Conservation (phyloP, 1,140 invertebrate genomes). For the Drosophila erecta region DNA sequence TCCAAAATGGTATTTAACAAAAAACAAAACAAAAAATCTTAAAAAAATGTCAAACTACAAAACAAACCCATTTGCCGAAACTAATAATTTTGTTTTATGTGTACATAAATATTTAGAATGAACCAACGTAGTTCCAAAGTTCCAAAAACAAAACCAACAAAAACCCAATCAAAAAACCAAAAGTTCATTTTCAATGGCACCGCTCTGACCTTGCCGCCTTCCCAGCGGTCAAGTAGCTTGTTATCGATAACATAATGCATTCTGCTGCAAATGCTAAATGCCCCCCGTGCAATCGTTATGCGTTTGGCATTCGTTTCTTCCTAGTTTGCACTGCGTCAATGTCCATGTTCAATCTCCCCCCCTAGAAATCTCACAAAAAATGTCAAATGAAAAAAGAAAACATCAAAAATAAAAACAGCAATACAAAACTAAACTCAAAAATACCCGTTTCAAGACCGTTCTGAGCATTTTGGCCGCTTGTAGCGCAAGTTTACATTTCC, state of each 20-base stretch:
- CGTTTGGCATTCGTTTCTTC: slow-evolving; percentile 28
- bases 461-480: slow-evolving; percentile 34
- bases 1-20: slow-evolving; percentile 91
- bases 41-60: background rate
- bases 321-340: slow-evolving; percentile 44
- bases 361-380: slow-evolving; percentile 28
- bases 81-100: slow-evolving; percentile 45
- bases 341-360: slow-evolving; percentile 12
- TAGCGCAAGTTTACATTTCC: slow-evolving; percentile 17
- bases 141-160: slow-evolving; percentile 23
- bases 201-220: slow-evolving; percentile 33
- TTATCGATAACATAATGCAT: slow-evolving; percentile 33
- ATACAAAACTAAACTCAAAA: slow-evolving; percentile 3
- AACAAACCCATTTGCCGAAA: slow-evolving; percentile 19
- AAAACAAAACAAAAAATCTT: slow-evolving; percentile 25
- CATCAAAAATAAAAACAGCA: background rate
- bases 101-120: slow-evolving; percentile 48
- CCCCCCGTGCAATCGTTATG: slow-evolving; percentile 21
- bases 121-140: slow-evolving; percentile 15
- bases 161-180: slow-evolving; percentile 1
- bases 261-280: slow-evolving; percentile 18
- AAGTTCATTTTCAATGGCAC: slow-evolving; percentile 42
- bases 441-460: slow-evolving; percentile 5
- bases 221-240: slow-evolving; percentile 36
- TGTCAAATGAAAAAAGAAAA: too few relatives aligned